Conservation (phyloP, 2,888 invertebrate genomes). For the Luperina nickerlii region DNA sequence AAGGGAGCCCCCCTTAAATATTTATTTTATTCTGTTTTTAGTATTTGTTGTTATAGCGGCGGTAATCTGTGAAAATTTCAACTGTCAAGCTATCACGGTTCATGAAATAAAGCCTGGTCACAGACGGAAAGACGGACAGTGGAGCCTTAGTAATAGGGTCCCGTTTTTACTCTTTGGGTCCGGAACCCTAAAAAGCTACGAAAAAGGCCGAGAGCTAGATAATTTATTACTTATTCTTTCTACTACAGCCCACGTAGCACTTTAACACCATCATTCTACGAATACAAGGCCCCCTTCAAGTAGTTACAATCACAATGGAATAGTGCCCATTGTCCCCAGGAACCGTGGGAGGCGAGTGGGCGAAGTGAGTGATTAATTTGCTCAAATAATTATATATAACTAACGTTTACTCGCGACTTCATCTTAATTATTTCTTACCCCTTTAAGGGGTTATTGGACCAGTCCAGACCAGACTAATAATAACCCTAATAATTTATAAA, state of each 20-base stretch:
- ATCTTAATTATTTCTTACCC: constrained; percentile 13
- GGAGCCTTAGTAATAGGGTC: too few relatives aligned
- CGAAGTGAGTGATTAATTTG: constrained; percentile 33
- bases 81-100: too few relatives aligned
- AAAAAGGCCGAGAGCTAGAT: not conserved
- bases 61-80: too few relatives aligned
- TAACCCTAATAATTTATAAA: not conserved
- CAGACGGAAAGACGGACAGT: too few relatives aligned
- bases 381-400: constrained; percentile 35
- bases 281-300: constrained; percentile 19
- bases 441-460: not conserved
- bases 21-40: too few relatives aligned
- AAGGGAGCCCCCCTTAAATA: too few relatives aligned
- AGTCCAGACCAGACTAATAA: not conserved
- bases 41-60: too few relatives aligned
- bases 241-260: not conserved
- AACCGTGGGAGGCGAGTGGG: constrained; percentile 3
- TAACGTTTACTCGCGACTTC: not conserved
- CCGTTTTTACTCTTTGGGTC: too few relatives aligned
- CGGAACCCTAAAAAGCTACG: too few relatives aligned
- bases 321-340: constrained; percentile 10
- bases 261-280: constrained; percentile 12
- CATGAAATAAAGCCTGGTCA: too few relatives aligned
- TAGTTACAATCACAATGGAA: constrained; percentile 40
- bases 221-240: not conserved